phyloP scores from a whole-genome alignment of 2,888 invertebrate genomes.

The Torymus tubicola region DNA sequence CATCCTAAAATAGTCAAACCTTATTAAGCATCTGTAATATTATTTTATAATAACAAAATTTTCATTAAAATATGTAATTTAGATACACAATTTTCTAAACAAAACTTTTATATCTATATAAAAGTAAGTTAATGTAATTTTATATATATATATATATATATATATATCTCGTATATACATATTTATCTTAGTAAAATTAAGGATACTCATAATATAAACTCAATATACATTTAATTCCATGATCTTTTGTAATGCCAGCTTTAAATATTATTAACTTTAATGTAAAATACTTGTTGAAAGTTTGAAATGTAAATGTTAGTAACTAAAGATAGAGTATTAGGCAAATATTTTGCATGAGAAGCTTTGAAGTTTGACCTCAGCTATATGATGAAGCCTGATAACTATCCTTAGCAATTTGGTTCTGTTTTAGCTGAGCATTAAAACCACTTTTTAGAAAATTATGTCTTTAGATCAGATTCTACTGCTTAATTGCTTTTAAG shows the following conservation, averaged over 20 bases:
- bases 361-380: constrained; percentile 27
- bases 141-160: constrained; percentile 38
- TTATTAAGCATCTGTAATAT: constrained; percentile 50
- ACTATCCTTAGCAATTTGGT: constrained; percentile 21
- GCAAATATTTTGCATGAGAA: constrained; percentile 36
- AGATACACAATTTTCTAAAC: constrained; percentile 54
- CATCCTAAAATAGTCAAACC: constrained; percentile 41
- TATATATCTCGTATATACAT: not conserved
- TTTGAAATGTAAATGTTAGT: constrained; percentile 57
- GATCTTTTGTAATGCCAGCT: constrained; percentile 54
- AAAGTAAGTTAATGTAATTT: constrained; percentile 45
- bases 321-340: constrained; percentile 48
- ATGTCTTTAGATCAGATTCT: constrained; percentile 29
- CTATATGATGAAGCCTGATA: constrained; percentile 24
- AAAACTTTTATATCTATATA: constrained; percentile 52
- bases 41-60: constrained; percentile 47
- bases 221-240: constrained; percentile 50
- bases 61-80: constrained; percentile 49
- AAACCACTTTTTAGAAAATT: constrained; percentile 21
- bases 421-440: constrained; percentile 26
- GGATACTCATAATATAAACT: constrained; percentile 40
- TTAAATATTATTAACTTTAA: constrained; percentile 56
- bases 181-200: constrained; percentile 43
- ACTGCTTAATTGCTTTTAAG: constrained; percentile 31
- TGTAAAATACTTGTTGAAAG: constrained; percentile 58